These are phyloP conservation scores for Psephotus haematonotus DNA, from an alignment of 2,113 vertebrate species.

Conservation along the genomic window DNA sequence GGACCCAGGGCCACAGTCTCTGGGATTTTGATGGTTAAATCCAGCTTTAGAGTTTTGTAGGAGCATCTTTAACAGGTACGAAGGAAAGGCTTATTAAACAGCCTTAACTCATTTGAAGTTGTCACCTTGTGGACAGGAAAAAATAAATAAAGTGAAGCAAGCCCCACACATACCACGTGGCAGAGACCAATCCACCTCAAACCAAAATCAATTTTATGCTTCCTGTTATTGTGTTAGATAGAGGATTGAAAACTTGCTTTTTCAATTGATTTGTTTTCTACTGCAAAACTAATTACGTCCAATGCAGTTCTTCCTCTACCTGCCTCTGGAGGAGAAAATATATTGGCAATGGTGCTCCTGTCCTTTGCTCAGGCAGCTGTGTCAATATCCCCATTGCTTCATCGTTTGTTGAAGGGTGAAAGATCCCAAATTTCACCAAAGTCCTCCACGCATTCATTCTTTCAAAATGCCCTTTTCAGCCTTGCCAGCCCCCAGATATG, in stretches of 20 bases:
- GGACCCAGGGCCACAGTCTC: background rate
- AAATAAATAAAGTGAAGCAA: constrained; percentile 39
- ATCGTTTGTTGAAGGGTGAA: background rate
- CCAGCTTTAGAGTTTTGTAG: background rate
- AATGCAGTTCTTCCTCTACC: constrained; percentile 52
- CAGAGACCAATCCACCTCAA: constrained; percentile 63
- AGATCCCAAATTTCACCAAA: background rate
- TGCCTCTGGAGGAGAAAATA: constrained; percentile 60
- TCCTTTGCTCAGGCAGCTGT: constrained; percentile 20
- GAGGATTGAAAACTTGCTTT: constrained; percentile 70
- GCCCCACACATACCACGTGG: constrained; percentile 6
- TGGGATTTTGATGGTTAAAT: background rate
- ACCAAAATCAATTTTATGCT: constrained; percentile 68
- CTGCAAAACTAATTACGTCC: constrained; percentile 71
- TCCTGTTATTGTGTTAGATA: constrained; percentile 62
- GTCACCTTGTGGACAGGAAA: background rate
- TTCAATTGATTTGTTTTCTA: constrained; percentile 72
- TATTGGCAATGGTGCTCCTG: constrained; percentile 17
- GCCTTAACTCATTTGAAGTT: background rate
- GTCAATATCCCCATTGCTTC: background rate
- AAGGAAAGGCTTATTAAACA: background rate
- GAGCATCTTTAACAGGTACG: background rate
- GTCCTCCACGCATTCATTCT: background rate
- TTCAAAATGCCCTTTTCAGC: background rate
- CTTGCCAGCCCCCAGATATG: background rate